Base-by-base conservation (phyloP, 1,140 invertebrate species). In the Drosophila ironensis region DNA sequence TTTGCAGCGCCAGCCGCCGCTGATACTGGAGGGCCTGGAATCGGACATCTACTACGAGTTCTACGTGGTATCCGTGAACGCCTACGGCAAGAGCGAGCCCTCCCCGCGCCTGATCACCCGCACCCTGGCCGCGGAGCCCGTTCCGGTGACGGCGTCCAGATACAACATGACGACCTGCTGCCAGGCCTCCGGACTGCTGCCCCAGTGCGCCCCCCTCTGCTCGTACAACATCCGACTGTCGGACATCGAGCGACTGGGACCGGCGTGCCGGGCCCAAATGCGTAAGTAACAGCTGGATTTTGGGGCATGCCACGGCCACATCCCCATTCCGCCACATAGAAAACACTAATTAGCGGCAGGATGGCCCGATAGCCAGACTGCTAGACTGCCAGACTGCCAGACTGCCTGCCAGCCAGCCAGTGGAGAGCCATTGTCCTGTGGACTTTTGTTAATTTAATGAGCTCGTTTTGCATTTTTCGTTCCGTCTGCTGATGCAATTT, bases 151-250 rank as follows among this genome's bases (percentile, higher is more conserved):
- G 2, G 30, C 56, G 30, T 19, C 66, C 44, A 77, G 63, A 71
- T 96, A 96, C 90, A 96, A 96, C 87, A 93, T 96, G 73, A 95
- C 95, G 5, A 91, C 92, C 4, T 97, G 96, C 86, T 97, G 96
- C 89, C 91, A 93, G 3, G 91, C 92, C 6, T 94, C 94, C 2
- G 93, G 93, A 16, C 73, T 97, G 11, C 93, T 93, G 46, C 91
- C 92, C 20, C 92, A 94, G 9, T 97, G 95, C 82, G 92, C 96
- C 87, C 94, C 95, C 1, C 91, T 97, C n/a, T 97, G 96, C 78
- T 93, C 94, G 0, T 97, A 95, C 87, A 93, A 96, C 72, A 95
- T 95, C 2, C 95, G 93, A 60, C 94, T 97, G 93, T 93, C 93
- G 5, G 94, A 96, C 87, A 91, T 95, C 25, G 92, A 94, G 73